Base-by-base conservation (phyloP, 2,113 vertebrate genomes). In the Onychorhynchus coronatus region DNA sequence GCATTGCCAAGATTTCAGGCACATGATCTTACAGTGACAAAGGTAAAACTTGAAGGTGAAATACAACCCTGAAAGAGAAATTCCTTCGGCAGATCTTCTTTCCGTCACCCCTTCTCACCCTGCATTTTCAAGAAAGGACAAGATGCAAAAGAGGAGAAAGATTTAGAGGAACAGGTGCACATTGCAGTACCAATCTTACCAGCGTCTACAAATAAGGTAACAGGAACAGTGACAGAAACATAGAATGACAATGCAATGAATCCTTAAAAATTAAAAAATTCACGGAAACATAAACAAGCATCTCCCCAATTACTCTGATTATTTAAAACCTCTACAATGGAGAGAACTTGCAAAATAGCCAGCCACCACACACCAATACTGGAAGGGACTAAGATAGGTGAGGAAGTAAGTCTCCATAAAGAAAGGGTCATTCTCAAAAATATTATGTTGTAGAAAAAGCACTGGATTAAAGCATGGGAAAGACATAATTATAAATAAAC, bases 111-210 rank as follows among this genome's bases (percentile, higher is more conserved):
- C 94, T 96, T 89, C 76, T 95, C 94, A 95, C 95, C 94, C 95
- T 82, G 84, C 81, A 25, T 91, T 96, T 97, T 95, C 89, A 95
- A 76, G 94, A 75, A 91, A 95, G 95, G 94, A 92, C 95, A 95
- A 95, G 94, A 93, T 46, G 89, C 76, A 95, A 89, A 93, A 95
- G 81, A 94, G 58, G 70, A 95, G 77, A 82, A 95, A 93, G 93
- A 97, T 94, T 91, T 88, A 88, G 94, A 88, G 62, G 89, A 96
- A 96, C 96, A 97, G 96, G 91, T 96, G 94, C 91, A 93, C 66
- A 56, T 2, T 30, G 12, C 65, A 47, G 72, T 50, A 75, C 76
- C 74, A 71, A 44, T 61, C 77, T 89, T 49, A 91, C 25, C 73
- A 79, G 30, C 20, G 61, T 49, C 80, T 85, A 75, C 94, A 91